phyloP scores from a whole-genome alignment of 2,113 vertebrate species.

The Gymnocephalus cernua region DNA sequence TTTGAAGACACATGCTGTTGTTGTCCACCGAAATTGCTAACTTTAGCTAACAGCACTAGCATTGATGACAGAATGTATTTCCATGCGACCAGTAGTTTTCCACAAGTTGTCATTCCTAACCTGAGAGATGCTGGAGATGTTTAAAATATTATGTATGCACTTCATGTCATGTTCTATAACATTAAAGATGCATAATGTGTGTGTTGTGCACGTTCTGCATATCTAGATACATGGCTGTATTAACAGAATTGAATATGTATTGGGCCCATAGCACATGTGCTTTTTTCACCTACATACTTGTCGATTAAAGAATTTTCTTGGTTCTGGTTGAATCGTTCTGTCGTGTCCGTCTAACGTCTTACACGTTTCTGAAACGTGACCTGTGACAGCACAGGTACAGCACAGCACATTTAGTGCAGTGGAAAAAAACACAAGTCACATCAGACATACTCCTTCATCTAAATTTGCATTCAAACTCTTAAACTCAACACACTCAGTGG shows the following conservation, averaged over 20 bases:
- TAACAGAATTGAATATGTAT: too few species aligned
- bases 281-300: too few species aligned
- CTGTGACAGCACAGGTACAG: slow-evolving; percentile 23
- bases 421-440: background rate
- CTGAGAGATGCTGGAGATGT: background rate
- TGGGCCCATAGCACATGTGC: too few species aligned
- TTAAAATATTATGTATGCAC: background rate
- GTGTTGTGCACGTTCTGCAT: background rate
- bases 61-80: background rate
- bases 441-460: slow-evolving; percentile 24
- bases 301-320: too few species aligned
- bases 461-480: slow-evolving; percentile 33
- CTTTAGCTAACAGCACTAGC: background rate
- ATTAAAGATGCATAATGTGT: background rate
- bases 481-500: slow-evolving; percentile 38
- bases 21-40: background rate
- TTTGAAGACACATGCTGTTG: too few species aligned
- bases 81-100: background rate
- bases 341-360: too few species aligned
- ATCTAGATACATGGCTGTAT: too few species aligned
- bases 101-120: background rate
- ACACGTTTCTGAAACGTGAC: background rate
- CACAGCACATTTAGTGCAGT: slow-evolving; percentile 17
- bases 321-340: background rate
- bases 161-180: background rate